Evolutionary conservation across 2,888 invertebrate species (phyloP), one percentile per base, ranked within the genome.

Genomic region (Cryptus armator): DNA sequence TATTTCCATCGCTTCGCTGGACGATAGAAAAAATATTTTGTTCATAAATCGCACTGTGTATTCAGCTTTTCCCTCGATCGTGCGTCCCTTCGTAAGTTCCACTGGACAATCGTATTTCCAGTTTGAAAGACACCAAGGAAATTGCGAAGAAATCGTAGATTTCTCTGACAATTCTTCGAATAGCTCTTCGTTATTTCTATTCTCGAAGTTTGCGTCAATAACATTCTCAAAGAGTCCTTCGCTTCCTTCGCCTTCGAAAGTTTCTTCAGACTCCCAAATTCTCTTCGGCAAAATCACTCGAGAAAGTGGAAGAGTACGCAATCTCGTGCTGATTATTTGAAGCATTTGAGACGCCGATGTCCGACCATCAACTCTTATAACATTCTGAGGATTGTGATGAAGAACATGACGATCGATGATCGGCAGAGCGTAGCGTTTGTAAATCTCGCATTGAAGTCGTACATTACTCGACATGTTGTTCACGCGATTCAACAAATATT

Each of bases 81-180:
- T 93, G 75, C 91, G 92, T n/a, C 96, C 95, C 84, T 94, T 94
- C 86, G 94, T 94, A 87, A 96, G 94, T 86, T 96, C 95, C 3
- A 96, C 96, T 5, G 97, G 96, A 90, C 97, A 97, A 88, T 95
- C 93, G 72, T 94, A 95, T 53, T 93, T 94, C 96, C 96, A 96
- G 66, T 94, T 94, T 3, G 96, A 96, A 86, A 95, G 91, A 66
- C 90, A 90, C 94, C 94, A 95, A 83, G 93, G 93, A 86, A 93
- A 95, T 84, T 89, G 88, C 0, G 90, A 86, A 24, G 91, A 91
- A 16, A 93, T 89, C 0, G 90, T 90, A 12, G 92, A 89, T 81
- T 86, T 89, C 29, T 86, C 89, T 32, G 88, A 82, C 19, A 94
- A 88, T 56, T 90, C 85, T 59, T 90, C 88, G 51, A 94, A 94